A percentile compares a stretch with the other conserved stretches of the same genome.
phyloP scores from a whole-genome alignment of 2,797 vertebrate genomes.

The Xyrichtys novacula region DNA sequence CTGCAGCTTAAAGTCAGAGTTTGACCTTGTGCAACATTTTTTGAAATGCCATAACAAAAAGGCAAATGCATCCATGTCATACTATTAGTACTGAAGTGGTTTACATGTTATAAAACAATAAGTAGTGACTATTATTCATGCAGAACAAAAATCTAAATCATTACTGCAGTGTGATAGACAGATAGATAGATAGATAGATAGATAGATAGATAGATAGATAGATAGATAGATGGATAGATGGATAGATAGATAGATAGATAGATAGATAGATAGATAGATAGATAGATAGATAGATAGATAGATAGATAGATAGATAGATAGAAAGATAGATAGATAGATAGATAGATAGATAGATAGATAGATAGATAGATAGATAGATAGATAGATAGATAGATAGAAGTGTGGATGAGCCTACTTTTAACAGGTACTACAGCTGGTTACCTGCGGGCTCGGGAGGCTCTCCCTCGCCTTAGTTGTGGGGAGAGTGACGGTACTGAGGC shows the following conservation, averaged over 20 bases:
- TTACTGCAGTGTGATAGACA: no score
- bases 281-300: neutral
- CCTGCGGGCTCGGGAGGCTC: slow-evolving; percentile 90
- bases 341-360: slow-evolving; percentile 34
- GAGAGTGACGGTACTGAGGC: slow-evolving; percentile 95
- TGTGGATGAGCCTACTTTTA: slow-evolving; percentile 30
- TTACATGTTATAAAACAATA: slow-evolving; percentile 14
- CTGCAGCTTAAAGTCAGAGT: neutral
- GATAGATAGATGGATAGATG: neutral
- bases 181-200: neutral
- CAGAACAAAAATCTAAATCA: slow-evolving; percentile 1
- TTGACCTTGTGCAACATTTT: neutral
- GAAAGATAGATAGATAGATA: slow-evolving; percentile 8
- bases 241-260: neutral
- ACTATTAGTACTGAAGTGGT: slow-evolving; percentile 35
- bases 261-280: neutral
- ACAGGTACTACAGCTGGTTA: slow-evolving; percentile 82
- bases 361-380: slow-evolving; percentile 26
- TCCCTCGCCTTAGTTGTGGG: slow-evolving; percentile 95
- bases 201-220: neutral
- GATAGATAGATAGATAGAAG: slow-evolving; percentile 14
- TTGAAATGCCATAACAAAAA: neutral
- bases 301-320: neutral
- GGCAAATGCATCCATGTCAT: neutral
- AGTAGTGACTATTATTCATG: neutral